These are phyloP conservation scores for Megalurothrips usitatus DNA, from an alignment of 2,888 invertebrate species.

Conservation along the genomic window DNA sequence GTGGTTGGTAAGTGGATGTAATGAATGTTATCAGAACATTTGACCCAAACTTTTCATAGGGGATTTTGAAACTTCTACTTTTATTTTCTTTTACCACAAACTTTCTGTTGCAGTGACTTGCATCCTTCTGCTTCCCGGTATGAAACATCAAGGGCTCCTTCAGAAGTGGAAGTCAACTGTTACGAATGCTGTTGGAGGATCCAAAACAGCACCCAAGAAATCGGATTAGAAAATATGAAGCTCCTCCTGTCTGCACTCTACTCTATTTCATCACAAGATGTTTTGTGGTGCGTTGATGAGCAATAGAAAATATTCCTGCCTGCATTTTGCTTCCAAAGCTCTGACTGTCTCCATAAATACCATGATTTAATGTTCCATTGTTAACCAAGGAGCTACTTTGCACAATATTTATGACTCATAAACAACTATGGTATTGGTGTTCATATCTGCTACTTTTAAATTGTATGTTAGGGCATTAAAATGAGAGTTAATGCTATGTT, in stretches of 20 bases:
- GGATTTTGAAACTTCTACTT: too few relatives aligned
- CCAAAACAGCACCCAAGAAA: background rate
- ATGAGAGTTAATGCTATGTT: background rate
- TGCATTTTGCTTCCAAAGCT: too few relatives aligned
- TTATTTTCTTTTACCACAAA: background rate
- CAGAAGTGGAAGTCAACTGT: conserved; percentile 35
- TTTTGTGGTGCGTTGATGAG: too few relatives aligned
- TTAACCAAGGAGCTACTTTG: too few relatives aligned
- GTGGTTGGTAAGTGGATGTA: conserved; percentile 52
- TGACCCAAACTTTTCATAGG: background rate
- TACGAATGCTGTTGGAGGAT: background rate
- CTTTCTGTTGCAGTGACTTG: conserved; percentile 37
- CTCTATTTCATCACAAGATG: too few relatives aligned
- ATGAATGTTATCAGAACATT: conserved; percentile 21
- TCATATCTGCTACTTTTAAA: background rate
- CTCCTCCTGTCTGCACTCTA: too few relatives aligned
- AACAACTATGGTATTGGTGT: too few relatives aligned
- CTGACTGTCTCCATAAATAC: too few relatives aligned
- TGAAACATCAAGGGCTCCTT: conserved; percentile 39
- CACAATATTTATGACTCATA: too few relatives aligned
- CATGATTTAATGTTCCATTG: too few relatives aligned
- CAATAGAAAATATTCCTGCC: too few relatives aligned
- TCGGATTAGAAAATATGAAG: background rate
- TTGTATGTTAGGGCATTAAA: background rate
- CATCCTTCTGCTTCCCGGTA: conserved; percentile 39